Percentiles rank a stretch among this genome's conserved stretches.
phyloP scores from a whole-genome alignment of 2,797 vertebrate species.

The Pseudochirops cupreus region DNA sequence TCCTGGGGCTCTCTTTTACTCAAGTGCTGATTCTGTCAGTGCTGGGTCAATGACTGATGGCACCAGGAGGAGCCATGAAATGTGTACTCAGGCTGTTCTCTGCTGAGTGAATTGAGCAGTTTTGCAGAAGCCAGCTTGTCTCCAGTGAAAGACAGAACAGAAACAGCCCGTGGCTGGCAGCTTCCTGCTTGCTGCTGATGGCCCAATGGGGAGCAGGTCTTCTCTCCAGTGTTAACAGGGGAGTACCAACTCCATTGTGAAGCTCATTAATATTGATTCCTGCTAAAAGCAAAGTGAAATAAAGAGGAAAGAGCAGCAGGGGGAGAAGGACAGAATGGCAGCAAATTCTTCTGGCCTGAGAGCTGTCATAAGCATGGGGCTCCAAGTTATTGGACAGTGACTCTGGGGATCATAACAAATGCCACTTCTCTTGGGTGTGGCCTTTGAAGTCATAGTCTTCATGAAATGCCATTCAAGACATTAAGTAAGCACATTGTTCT shows the following conservation, averaged over 20 bases:
- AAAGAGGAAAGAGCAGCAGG: slow-evolving; percentile 76
- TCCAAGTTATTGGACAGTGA: slow-evolving; percentile 32
- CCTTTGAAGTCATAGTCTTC: slow-evolving; percentile 6
- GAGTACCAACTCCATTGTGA: slow-evolving; percentile 70
- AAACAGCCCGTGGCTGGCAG: slow-evolving; percentile 67
- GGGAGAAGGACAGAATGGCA: slow-evolving; percentile 66
- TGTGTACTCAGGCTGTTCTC: slow-evolving; percentile 59
- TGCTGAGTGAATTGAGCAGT: slow-evolving; percentile 50
- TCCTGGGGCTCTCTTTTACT: slow-evolving; percentile 56
- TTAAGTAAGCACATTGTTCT: slow-evolving; percentile 17
- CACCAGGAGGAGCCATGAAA: slow-evolving; percentile 68
- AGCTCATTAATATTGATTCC: slow-evolving; percentile 83
- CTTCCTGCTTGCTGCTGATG: slow-evolving; percentile 74
- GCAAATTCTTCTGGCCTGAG: slow-evolving; percentile 66
- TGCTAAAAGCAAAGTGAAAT: slow-evolving; percentile 80
- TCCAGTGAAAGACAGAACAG: slow-evolving; percentile 67
- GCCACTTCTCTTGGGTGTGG: not conserved
- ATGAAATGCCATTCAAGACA: slow-evolving; percentile 12
- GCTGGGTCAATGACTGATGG: slow-evolving; percentile 64
- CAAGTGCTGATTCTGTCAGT: slow-evolving; percentile 64
- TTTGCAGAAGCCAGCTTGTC: slow-evolving; percentile 53
- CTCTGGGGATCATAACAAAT: slow-evolving; percentile 26
- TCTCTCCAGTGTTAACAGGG: slow-evolving; percentile 77
- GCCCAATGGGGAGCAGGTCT: slow-evolving; percentile 73
- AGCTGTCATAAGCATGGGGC: slow-evolving; percentile 23